Conservation (phyloP, 2,113 vertebrate genomes). For the Rhynchomys soricoides region DNA sequence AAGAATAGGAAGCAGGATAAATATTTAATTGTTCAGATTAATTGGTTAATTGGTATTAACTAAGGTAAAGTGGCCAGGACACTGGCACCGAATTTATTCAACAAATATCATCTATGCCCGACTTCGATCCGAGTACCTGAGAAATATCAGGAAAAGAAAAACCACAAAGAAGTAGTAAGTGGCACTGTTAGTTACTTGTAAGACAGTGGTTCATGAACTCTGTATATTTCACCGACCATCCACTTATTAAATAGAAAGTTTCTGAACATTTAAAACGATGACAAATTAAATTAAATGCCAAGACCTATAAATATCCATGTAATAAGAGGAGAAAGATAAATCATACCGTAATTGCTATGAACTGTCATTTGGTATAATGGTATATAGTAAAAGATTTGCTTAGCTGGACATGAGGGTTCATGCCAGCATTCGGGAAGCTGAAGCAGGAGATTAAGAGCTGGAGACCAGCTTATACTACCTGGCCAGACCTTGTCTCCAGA, state of each 20-base stretch:
- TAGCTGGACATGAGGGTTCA: background rate
- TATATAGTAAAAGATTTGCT: slow-evolving; percentile 52
- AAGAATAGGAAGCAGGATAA: slow-evolving; percentile 32
- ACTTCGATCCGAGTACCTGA: slow-evolving; percentile 18
- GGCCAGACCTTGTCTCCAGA: background rate
- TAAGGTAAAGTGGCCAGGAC: slow-evolving; percentile 49
- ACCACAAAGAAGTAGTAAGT: background rate
- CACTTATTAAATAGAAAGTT: slow-evolving; percentile 47
- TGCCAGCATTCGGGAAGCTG: background rate
- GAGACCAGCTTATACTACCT: background rate
- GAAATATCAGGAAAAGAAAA: background rate
- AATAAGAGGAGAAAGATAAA: slow-evolving; percentile 35
- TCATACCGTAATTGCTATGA: slow-evolving; percentile 50
- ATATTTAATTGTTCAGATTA: slow-evolving; percentile 60
- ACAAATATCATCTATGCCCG: slow-evolving; percentile 38
- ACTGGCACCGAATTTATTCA: slow-evolving; percentile 40
- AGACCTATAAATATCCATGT: slow-evolving; percentile 33
- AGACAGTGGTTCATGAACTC: slow-evolving; percentile 30
- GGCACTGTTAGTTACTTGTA: slow-evolving; percentile 11
- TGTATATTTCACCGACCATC: slow-evolving; percentile 46
- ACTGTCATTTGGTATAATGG: slow-evolving; percentile 49
- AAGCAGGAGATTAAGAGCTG: background rate
- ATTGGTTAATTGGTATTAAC: slow-evolving; percentile 64
- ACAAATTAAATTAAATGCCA: slow-evolving; percentile 65
- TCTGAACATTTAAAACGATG: slow-evolving; percentile 55